phyloP scores from a whole-genome alignment of 2,113 vertebrate species.

The Crotalus tigris region DNA sequence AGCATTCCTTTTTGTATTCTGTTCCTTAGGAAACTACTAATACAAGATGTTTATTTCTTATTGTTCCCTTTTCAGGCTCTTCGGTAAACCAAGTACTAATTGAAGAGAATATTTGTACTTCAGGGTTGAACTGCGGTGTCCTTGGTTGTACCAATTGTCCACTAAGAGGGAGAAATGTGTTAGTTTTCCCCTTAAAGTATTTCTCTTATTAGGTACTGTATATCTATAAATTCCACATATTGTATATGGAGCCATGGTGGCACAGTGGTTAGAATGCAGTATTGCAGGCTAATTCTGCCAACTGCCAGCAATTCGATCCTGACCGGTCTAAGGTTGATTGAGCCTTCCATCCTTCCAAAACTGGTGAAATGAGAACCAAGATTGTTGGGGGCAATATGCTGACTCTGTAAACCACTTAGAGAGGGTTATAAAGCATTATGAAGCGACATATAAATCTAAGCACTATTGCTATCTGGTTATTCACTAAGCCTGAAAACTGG shows the following conservation, averaged over 20 bases:
- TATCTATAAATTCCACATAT: neutral
- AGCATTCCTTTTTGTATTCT: neutral
- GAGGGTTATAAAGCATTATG: neutral
- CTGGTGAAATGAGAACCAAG: neutral
- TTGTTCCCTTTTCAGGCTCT: neutral
- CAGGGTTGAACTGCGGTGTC: neutral
- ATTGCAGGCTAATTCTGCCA: neutral
- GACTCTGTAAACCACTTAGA: neutral
- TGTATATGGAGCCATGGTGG: neutral
- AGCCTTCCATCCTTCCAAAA: neutral
- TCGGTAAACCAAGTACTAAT: neutral
- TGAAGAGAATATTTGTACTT: neutral
- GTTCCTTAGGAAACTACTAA: neutral
- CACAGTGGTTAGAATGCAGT: neutral
- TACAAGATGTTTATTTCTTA: neutral
- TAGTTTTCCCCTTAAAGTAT: neutral
- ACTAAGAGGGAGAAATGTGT: neutral
- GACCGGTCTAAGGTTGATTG: neutral
- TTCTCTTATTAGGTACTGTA: neutral
- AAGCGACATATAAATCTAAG: neutral
- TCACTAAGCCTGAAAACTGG: neutral
- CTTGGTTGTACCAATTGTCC: neutral
- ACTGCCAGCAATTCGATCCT: neutral
- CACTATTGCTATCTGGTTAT: neutral
- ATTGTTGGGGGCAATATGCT: neutral